Conservation (phyloP, 2,888 invertebrate species). For the Enoplolaimus lenunculus region DNA sequence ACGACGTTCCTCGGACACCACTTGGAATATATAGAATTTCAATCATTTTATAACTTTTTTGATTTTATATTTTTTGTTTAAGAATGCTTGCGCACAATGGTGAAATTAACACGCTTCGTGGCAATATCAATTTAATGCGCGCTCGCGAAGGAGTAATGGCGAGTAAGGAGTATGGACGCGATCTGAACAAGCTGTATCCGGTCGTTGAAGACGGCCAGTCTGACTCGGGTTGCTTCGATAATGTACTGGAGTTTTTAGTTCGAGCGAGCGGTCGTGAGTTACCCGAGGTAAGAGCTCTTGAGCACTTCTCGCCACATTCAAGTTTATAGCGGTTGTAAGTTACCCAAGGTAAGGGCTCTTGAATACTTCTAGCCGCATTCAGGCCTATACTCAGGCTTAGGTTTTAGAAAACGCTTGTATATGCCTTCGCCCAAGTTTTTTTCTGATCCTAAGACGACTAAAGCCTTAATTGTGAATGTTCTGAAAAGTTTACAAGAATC, state of each 20-base stretch:
- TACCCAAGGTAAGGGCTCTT: too few relatives aligned
- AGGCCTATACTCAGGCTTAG: too few relatives aligned
- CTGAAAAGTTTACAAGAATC: too few relatives aligned
- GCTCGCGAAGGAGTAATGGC: conserved; percentile 96
- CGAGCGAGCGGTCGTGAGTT: conserved; percentile 77
- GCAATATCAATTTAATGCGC: conserved; percentile 95
- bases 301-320: conserved; percentile 7
- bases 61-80: conserved; percentile 25
- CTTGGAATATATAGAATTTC: too few relatives aligned
- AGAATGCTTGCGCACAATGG: conserved; percentile 93
- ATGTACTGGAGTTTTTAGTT: conserved; percentile 87
- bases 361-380: too few relatives aligned
- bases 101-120: conserved; percentile 94
- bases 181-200: conserved; percentile 75
- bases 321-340: too few relatives aligned
- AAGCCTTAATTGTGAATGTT: too few relatives aligned
- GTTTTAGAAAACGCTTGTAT: too few relatives aligned
- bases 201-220: conserved; percentile 94
- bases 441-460: too few relatives aligned
- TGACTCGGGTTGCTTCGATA: conserved; percentile 93
- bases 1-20: too few relatives aligned
- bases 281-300: conserved; percentile 53
- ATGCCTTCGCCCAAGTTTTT: too few relatives aligned
- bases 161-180: conserved; percentile 61
- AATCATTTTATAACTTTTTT: too few relatives aligned